These are phyloP conservation scores for Ctenicera cuprea DNA, from an alignment of 2,888 invertebrate genomes.

Conservation along the genomic window DNA sequence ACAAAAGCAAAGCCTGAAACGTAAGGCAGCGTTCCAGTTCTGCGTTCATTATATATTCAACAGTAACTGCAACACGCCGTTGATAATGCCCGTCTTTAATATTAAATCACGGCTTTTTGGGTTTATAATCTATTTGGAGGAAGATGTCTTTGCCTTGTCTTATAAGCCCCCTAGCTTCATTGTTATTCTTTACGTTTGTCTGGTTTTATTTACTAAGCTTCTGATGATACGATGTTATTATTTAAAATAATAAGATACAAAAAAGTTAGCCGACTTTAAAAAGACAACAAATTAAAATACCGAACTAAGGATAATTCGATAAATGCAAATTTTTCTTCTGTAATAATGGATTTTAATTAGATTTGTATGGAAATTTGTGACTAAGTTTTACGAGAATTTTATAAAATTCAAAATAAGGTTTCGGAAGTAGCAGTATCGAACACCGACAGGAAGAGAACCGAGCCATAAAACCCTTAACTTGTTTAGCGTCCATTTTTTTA, in stretches of 20 bases:
- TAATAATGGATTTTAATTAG: conserved; percentile 16
- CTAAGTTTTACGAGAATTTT: conserved; percentile 16
- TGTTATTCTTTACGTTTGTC: conserved; percentile 51
- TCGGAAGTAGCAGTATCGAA: conserved; percentile 6
- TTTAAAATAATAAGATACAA: conserved; percentile 30
- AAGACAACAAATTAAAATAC: conserved; percentile 10
- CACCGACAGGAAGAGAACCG: background rate
- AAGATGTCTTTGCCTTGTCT: conserved; percentile 43
- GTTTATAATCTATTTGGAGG: conserved; percentile 49
- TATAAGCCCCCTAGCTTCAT: conserved; percentile 40
- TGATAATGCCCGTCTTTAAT: conserved; percentile 51
- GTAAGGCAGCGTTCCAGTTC: conserved; percentile 15
- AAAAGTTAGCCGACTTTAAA: conserved; percentile 15
- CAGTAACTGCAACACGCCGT: conserved; percentile 41
- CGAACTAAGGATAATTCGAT: conserved; percentile 19
- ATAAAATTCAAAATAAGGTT: conserved; percentile 6
- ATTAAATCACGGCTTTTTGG: conserved; percentile 50
- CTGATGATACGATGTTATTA: conserved; percentile 36
- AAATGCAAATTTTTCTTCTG: conserved; percentile 19
- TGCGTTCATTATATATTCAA: conserved; percentile 46
- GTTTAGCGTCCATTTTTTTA: conserved; percentile 7
- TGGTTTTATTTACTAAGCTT: conserved; percentile 43
- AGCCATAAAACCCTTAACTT: conserved; percentile 10
- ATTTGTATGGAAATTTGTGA: conserved; percentile 4
- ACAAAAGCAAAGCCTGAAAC: background rate